phyloP scores from a whole-genome alignment of 2,113 vertebrate genomes.

The Ceratotherium simum region DNA sequence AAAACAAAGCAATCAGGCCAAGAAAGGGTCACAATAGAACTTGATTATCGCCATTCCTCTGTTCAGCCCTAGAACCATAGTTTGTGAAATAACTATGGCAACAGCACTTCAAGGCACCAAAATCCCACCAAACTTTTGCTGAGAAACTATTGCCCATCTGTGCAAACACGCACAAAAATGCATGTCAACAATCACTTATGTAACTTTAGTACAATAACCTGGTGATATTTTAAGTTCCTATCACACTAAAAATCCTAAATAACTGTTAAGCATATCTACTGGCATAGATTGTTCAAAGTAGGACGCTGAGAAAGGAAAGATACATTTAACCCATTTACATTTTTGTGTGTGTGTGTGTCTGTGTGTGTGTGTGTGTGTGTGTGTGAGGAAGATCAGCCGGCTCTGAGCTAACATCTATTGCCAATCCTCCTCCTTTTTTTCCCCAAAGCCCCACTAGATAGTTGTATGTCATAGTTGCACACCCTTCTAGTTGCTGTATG shows the following conservation, averaged over 20 bases:
- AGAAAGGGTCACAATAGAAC: slow-evolving; percentile 27
- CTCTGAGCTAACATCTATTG: too few relatives aligned
- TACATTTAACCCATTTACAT: background rate
- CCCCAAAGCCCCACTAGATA: too few relatives aligned
- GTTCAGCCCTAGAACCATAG: background rate
- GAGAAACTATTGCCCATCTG: slow-evolving; percentile 60
- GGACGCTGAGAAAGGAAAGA: background rate
- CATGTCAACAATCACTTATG: slow-evolving; percentile 30
- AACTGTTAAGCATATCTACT: background rate
- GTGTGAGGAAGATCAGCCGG: too few relatives aligned
- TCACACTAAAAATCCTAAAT: background rate
- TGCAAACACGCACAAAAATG: slow-evolving; percentile 39
- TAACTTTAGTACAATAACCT: slow-evolving; percentile 31
- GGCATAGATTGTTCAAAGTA: background rate
- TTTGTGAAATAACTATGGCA: slow-evolving; percentile 64
- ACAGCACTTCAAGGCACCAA: slow-evolving; percentile 46
- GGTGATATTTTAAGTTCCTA: slow-evolving; percentile 14
- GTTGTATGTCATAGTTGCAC: too few relatives aligned
- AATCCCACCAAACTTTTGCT: slow-evolving; percentile 18
- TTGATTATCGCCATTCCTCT: background rate
- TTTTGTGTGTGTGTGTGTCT: too few relatives aligned
- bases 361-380: too few relatives aligned
- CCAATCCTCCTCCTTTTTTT: too few relatives aligned
- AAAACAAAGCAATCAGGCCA: slow-evolving; percentile 54
- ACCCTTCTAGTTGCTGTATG: too few relatives aligned